Conservation (phyloP, 2,113 vertebrate genomes). For the Oenanthe melanoleuca region DNA sequence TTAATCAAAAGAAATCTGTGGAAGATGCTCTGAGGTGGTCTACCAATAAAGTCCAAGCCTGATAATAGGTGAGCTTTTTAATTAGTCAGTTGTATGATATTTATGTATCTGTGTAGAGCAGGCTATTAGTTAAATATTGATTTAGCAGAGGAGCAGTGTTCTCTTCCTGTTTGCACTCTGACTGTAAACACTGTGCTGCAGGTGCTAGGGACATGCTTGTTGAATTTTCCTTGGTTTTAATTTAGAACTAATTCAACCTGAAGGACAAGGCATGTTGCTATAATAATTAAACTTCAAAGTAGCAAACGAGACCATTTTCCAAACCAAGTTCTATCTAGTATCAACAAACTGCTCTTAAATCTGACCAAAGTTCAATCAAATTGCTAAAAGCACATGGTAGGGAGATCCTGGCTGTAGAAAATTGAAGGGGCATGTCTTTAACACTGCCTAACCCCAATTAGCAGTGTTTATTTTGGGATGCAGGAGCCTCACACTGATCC, state of each 20-base stretch:
- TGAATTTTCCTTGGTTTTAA: not conserved
- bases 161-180: not conserved
- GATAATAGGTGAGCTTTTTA: not conserved
- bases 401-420: not conserved
- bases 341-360: not conserved
- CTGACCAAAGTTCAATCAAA: not conserved
- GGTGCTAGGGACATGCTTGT: not conserved
- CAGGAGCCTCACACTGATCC: not conserved
- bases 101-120: not conserved
- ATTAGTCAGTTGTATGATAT: not conserved
- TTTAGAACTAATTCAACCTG: not conserved
- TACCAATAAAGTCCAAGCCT: not conserved
- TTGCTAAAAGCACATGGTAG: not conserved
- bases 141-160: not conserved
- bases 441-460: not conserved
- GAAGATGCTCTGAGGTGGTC: not conserved
- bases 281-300: not conserved
- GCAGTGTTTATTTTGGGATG: not conserved
- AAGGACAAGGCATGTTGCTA: not conserved
- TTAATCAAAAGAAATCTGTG: not conserved
- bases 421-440: not conserved
- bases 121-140: slow-evolving; percentile 46
- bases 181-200: not conserved
- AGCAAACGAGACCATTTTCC: not conserved
- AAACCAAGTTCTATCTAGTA: not conserved